Conservation (phyloP, 2,888 invertebrate genomes). For the Monopis laevigella region DNA sequence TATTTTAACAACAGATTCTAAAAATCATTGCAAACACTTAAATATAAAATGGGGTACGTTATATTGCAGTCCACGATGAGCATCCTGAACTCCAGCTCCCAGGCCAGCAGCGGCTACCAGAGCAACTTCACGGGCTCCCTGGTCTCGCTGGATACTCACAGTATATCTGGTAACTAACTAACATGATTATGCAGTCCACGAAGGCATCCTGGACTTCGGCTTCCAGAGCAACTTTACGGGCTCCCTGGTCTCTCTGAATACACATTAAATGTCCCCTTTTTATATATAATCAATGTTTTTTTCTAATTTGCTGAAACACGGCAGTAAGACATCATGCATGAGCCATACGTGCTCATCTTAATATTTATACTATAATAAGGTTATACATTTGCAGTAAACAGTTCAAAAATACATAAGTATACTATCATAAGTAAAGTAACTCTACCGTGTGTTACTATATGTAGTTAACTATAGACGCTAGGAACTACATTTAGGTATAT, state of each 20-base stretch:
- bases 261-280: not conserved
- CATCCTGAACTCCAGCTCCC: constrained; percentile 53
- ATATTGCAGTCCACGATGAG: constrained; percentile 36
- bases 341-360: too few relatives aligned
- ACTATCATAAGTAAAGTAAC: not conserved
- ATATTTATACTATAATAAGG: too few relatives aligned
- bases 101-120: constrained; percentile 60
- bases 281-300: too few relatives aligned
- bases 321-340: too few relatives aligned
- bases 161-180: constrained; percentile 43
- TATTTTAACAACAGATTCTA: too few relatives aligned
- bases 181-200: not conserved
- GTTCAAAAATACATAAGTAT: too few relatives aligned
- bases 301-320: too few relatives aligned
- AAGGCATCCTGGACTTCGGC: too few relatives aligned
- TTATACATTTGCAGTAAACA: too few relatives aligned
- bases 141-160: constrained; percentile 58
- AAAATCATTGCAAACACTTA: too few relatives aligned
- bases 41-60: too few relatives aligned
- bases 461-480: not conserved
- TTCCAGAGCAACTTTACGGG: constrained; percentile 67
- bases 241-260: constrained; percentile 51
- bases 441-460: not conserved
- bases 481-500: not conserved
- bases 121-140: constrained; percentile 65